These are phyloP conservation scores for Alca torda DNA, from an alignment of 2,797 vertebrate genomes.

Conservation along the genomic window DNA sequence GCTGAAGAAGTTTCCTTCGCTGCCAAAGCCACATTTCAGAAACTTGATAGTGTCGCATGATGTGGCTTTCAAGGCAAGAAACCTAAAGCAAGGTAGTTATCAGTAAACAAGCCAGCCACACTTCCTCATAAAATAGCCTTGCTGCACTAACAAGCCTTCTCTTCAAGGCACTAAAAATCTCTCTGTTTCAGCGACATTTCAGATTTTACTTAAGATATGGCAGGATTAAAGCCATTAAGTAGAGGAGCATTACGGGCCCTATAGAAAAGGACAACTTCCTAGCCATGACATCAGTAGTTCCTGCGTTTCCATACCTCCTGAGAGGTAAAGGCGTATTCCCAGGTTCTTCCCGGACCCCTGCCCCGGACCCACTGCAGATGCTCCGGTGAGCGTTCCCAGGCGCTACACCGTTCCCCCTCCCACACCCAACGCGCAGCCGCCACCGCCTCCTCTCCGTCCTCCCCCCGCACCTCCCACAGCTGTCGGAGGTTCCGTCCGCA, in stretches of 20 bases:
- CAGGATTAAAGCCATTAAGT: neutral
- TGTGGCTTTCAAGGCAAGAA: neutral
- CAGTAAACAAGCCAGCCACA: neutral
- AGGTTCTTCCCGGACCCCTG: neutral
- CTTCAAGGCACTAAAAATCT: neutral
- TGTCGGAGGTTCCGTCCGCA: neutral
- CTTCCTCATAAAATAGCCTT: neutral
- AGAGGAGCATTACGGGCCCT: too few species aligned
- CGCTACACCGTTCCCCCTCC: accelerated
- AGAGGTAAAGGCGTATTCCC: neutral
- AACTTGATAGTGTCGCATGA: neutral
- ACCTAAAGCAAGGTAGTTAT: neutral
- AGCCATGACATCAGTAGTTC: neutral
- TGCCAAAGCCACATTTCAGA: conserved; percentile 2
- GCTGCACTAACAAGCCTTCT: neutral
- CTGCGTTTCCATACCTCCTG: neutral
- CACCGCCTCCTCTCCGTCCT: neutral
- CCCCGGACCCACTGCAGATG: accelerated
- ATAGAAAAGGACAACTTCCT: accelerated
- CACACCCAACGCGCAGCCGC: too few species aligned
- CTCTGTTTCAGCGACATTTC: neutral
- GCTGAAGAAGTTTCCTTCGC: neutral
- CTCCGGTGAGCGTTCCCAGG: accelerated
- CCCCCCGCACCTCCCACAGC: neutral
- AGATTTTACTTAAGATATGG: accelerated